Percentiles rank a stretch among this genome's conserved stretches.
These are phyloP conservation scores for Eupsittula cactorum DNA, from an alignment of 2,113 vertebrate species.

Conservation along the genomic window DNA sequence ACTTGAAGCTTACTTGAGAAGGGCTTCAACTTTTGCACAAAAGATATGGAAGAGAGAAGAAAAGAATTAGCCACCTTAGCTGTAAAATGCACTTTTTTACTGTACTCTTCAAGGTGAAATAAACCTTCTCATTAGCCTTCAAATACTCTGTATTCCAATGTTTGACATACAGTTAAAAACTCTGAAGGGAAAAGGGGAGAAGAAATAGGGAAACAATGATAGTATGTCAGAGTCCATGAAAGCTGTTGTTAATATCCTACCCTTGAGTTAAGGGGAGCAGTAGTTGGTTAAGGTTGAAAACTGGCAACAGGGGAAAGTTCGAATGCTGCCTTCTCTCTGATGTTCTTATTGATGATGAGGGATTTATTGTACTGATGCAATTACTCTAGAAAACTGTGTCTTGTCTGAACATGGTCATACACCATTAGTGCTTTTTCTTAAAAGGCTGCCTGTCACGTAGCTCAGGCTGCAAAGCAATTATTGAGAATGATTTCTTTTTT, in stretches of 20 bases:
- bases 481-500: neutral
- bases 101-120: neutral
- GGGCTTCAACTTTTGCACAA: neutral
- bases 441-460: slow-evolving; percentile 11
- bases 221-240: neutral
- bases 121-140: neutral
- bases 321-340: neutral
- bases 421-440: neutral
- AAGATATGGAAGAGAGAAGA: neutral
- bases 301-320: neutral
- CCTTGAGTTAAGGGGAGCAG: neutral
- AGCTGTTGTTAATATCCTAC: neutral
- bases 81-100: neutral
- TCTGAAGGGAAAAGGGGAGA: neutral
- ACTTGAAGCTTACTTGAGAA: neutral
- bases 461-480: slow-evolving; percentile 17
- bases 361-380: neutral
- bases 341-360: neutral
- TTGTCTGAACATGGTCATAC: neutral
- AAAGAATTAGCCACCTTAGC: neutral
- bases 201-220: neutral
- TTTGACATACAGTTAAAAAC: neutral
- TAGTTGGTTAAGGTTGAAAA: neutral
- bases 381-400: neutral
- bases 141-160: neutral